Evolutionary conservation across 2,797 vertebrate genomes (phyloP).

Genomic region (Aldrovandia affinis): DNA sequence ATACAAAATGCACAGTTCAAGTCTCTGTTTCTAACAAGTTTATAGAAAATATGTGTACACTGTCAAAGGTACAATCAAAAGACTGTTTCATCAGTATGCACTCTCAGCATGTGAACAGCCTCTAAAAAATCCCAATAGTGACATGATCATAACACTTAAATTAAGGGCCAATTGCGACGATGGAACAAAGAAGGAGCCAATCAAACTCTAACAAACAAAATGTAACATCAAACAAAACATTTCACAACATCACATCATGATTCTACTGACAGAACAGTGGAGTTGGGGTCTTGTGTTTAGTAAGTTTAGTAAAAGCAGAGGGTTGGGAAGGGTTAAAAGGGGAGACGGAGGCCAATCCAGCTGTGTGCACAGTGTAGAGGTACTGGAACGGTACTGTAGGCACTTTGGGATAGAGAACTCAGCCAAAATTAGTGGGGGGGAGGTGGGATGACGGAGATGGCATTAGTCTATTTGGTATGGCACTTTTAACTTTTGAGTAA

Average conservation of each 20-base stretch:
- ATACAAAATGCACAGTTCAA: conserved; percentile 18
- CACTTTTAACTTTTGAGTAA: background rate
- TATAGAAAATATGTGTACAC: background rate
- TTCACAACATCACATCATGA: background rate
- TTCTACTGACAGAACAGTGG: background rate
- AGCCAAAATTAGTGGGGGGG: background rate
- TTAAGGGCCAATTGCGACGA: background rate
- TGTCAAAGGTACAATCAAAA: background rate
- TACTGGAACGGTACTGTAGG: conserved; percentile 60
- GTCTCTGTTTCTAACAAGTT: conserved; percentile 16
- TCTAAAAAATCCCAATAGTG: background rate
- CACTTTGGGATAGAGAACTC: conserved; percentile 62
- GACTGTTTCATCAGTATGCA: background rate
- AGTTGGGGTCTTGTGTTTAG: background rate
- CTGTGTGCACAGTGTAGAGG: conserved; percentile 63
- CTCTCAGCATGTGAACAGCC: background rate
- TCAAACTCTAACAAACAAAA: too few relatives aligned
- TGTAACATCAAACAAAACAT: background rate
- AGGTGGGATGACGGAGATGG: too few relatives aligned
- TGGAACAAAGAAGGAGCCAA: conserved; percentile 1
- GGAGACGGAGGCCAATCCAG: conserved; percentile 38
- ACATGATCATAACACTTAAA: background rate
- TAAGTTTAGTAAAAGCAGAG: background rate
- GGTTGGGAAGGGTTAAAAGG: background rate
- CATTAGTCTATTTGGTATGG: background rate